Evolutionary conservation across 1,140 invertebrate genomes (phyloP), one percentile per base, ranked within the genome.

Genomic region (Acromyrmex charruanus): DNA sequence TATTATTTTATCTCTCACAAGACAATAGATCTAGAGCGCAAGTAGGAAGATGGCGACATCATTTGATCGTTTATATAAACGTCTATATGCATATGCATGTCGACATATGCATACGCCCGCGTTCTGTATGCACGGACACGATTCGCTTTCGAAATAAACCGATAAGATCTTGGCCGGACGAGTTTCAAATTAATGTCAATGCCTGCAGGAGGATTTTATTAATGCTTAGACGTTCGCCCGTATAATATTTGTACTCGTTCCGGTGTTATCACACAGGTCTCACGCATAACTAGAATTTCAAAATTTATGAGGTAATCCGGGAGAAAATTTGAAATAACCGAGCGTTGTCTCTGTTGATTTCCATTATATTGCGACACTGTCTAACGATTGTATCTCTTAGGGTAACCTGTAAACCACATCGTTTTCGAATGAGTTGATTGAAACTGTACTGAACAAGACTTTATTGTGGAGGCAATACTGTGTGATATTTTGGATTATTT

Each of bases 171-270:
- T 65, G 63, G 74, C 86, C 84, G 89, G 88, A 91, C 92, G 81
- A 89, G 90, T 93, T 91, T 93, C 91, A 93, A 93, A 93, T 93
- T 92, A 93, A 93, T 92, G 92, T 93, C 92, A 89, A 92, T 89
- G 89, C 81, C 53, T 16, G 82, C 71, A 86, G 55, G 85, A 86
- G 53, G 85, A 82, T 81, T 81, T 92, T 92, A 92, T 90, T 92
- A 92, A 92, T 91, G 85, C 86, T 58, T 77, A 72, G 81, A 53
- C 16, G 35, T 53, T 53, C 31, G 31, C 44, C 71, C 7, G 53
- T 51, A 65, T 58, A 59, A 77, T 75, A 82, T 79, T 61, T 28
- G 21, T 14, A 58, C 66, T 74, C 35, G 71, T 89, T 84, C 59
- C 77, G 87, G 61, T 55, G 55, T 89, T 85, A 90, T 87, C 80